Percentiles rank a stretch among this genome's conserved stretches.
phyloP scores from a whole-genome alignment of 53 echinoderm and acorn worm genomes.

The Patiria pectinifera region DNA sequence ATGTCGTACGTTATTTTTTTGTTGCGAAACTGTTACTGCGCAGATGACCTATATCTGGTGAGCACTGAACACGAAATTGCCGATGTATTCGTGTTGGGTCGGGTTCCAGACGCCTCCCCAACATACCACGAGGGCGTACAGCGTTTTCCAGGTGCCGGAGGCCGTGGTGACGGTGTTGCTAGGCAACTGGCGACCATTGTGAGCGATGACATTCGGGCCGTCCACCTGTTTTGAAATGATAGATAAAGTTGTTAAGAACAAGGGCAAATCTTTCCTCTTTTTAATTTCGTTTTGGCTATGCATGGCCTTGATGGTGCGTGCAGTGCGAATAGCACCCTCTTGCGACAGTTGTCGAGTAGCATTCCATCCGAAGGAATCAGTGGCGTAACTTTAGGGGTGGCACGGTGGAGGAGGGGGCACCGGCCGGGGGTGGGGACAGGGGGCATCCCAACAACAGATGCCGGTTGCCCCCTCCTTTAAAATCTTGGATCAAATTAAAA shows the following conservation, averaged over 20 bases:
- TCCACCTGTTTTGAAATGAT: slow-evolving; percentile 21
- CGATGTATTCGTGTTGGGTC: background rate
- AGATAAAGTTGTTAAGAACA: background rate
- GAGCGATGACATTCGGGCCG: slow-evolving; percentile 27
- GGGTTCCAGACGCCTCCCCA: slow-evolving; percentile 61
- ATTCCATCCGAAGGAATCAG: too few species aligned
- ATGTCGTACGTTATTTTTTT: too few species aligned
- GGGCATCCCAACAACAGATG: too few species aligned
- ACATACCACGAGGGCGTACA: slow-evolving; percentile 61
- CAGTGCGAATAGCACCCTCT: too few species aligned
- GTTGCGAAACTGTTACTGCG: background rate
- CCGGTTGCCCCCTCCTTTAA: too few species aligned
- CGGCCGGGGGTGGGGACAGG: too few species aligned
- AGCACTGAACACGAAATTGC: slow-evolving; percentile 45
- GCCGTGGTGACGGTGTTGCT: slow-evolving; percentile 51
- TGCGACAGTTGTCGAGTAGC: too few species aligned
- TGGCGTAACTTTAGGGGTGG: too few species aligned
- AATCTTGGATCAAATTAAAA: too few species aligned
- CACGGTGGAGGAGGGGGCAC: too few species aligned
- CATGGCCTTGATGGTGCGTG: too few species aligned
- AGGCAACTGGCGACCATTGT: slow-evolving; percentile 52
- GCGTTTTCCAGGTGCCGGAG: slow-evolving; percentile 9
- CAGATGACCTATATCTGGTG: background rate
- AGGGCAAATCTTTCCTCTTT: background rate
- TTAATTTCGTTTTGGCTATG: too few species aligned